Conservation (phyloP, 2,113 vertebrate species). For the Serilophus lunatus region DNA sequence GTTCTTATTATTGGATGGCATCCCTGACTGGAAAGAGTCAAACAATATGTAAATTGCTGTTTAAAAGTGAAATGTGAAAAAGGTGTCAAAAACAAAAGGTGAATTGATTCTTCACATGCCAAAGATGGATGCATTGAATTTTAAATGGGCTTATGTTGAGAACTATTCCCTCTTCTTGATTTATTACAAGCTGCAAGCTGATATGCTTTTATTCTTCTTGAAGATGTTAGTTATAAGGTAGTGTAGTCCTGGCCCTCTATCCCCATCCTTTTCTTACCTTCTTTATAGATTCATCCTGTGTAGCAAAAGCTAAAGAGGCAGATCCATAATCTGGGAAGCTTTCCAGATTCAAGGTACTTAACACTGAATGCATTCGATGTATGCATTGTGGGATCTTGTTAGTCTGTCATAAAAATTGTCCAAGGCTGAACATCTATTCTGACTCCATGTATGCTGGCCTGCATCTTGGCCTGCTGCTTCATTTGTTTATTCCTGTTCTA, state of each 20-base stretch:
- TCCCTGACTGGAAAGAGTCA: neutral
- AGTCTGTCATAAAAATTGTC: neutral
- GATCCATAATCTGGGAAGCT: neutral
- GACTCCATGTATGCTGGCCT: neutral
- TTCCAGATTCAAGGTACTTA: conserved; percentile 32
- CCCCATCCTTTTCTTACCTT: neutral
- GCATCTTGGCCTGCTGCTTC: neutral
- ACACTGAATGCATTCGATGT: neutral
- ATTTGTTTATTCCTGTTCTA: neutral
- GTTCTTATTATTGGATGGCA: neutral
- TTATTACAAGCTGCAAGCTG: neutral
- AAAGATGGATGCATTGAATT: neutral
- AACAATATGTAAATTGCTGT: neutral
- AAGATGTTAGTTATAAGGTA: neutral
- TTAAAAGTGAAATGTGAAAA: conserved; percentile 3
- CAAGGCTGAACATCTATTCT: neutral
- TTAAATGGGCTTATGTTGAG: neutral
- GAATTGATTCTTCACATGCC: neutral
- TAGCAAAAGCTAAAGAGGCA: neutral
- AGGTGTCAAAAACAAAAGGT: conserved; percentile 11
- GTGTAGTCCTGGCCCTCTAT: neutral
- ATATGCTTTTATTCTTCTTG: neutral
- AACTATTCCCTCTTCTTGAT: neutral
- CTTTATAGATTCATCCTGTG: neutral
- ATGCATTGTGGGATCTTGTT: neutral